Evolutionary conservation across 2,888 invertebrate genomes (phyloP), one percentile per base, ranked within the genome.

Genomic region (Listrodromus nycthemerus): DNA sequence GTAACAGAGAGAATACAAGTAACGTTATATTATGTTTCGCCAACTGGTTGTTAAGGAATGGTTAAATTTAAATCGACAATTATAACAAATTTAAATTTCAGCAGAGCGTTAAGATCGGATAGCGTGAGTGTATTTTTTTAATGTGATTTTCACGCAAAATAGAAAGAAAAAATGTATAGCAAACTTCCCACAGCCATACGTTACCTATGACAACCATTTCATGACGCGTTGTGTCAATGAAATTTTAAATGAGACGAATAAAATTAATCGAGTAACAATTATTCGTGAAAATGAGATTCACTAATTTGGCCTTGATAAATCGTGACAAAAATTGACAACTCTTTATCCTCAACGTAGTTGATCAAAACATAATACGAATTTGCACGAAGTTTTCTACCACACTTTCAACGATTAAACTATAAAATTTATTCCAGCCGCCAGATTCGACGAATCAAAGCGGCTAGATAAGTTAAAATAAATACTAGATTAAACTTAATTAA

Each of bases 301-400:
- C 88, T 88, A 89, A 89, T 86, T 87, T 84, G 87, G 88, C 89
- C 89, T 89, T 86, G 16, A 48, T 48, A 37, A 2, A 74, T 6
- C 37, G 41, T 7, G 19, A 55, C 45, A 41, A 65, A 75, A 63
- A 66, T 30, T 13, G 30, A 13, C 7, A 65, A 55, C 55, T 73
- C 74, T 65, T 71, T 58, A 82, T 85, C 85, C 79, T 77, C 74
- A 85, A 84, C 79, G 78, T 74, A 52, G 82, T 75, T 37, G 52
- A 80, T 83, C 76, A 83, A 86, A 87, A 88, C 88, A 88, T 86
- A 87, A 88, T 86, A 87, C 74, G 52, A 70, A 61, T 69, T 66
- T 63, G 73, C 63, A 78, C 19, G 21, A 79, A 70, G n/a, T 30
- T 45, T 13, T 55, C 45, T 55, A 79, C 50, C 33, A 73, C 52